Evolutionary conservation across 2,113 vertebrate species (phyloP).

Genomic region (Eupsittula cactorum): DNA sequence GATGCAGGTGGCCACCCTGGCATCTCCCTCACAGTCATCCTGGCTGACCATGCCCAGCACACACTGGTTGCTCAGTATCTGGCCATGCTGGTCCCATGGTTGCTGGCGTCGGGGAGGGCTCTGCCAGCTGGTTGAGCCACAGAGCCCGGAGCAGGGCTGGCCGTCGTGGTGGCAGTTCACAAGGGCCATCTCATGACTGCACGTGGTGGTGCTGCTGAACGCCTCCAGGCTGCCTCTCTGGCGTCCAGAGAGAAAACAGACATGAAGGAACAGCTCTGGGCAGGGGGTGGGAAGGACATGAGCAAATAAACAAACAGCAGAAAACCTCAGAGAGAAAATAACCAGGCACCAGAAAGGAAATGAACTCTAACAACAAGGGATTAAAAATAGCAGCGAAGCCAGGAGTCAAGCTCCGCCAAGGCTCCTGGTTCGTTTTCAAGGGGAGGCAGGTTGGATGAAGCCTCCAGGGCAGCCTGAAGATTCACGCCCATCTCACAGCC

Average conservation of each 20-base stretch:
- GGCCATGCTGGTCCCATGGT: rapidly evolving
- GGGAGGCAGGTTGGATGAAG: background rate
- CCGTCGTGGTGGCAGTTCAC: rapidly evolving
- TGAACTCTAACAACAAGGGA: conserved; percentile 31
- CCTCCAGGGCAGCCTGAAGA: background rate
- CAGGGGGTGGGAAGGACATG: background rate
- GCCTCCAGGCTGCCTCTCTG: background rate
- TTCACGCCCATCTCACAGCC: background rate
- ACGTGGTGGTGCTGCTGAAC: background rate
- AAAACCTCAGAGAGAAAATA: conserved; percentile 60
- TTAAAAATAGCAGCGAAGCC: conserved; percentile 56
- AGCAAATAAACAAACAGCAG: conserved; percentile 58
- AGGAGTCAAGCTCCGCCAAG: background rate
- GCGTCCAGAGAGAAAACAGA: conserved; percentile 13
- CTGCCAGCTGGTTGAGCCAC: background rate
- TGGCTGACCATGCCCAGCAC: rapidly evolving
- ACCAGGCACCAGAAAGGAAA: conserved; percentile 66
- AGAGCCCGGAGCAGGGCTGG: background rate
- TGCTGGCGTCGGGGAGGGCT: rapidly evolving
- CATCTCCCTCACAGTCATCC: rapidly evolving
- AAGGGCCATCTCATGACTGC: conserved; percentile 17
- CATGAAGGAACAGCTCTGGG: conserved; percentile 4
- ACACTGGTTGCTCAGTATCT: rapidly evolving
- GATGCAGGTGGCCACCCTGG: background rate
- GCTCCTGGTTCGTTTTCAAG: background rate